Evolutionary conservation across 2,888 invertebrate species (phyloP), one percentile per base, ranked within the genome.

Genomic region (Xylocampa areola): DNA sequence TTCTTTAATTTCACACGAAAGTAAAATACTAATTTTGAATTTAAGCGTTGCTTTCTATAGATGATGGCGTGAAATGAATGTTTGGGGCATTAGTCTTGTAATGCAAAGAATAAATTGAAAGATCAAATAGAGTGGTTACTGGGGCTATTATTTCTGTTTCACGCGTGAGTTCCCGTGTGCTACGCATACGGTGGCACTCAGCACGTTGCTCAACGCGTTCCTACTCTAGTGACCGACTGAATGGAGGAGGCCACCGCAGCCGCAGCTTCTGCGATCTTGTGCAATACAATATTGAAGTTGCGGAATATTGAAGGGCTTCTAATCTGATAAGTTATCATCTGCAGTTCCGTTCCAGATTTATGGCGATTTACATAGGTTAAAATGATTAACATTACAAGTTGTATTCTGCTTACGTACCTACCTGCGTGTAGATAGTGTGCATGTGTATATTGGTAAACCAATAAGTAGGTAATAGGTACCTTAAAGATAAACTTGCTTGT

Each of bases 281-380:
- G 83, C 79, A 82, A 82, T 69, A 70, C 73, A 73, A 73, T 78
- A 79, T 81, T 75, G 71, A 76, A 59, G 73, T 81, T 80, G 81
- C 77, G 76, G n/a, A n/a, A n/a, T n/a, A n/a, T n/a, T n/a, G n/a
- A 78, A 82, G 82, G 79, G 79, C 73, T 72, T 72, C 57, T 68
- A 71, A 73, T 73, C 73, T 68, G 69, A 76, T 78, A 70, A 47
- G 76, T 76, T 76, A 77, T 76, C 68, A 69, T 65, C 60, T 71
- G 67, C 66, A 70, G 59, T 71, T 76, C 77, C 71, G 74, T 37
- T 73, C 51, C 29, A 54, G 17, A 44, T 54, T 62, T 68, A 61
- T 57, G 45, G 37, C 17, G 50, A 41, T 49, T 57, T 30, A 40
- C n/a, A 10, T 4, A 36, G 25, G 13, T 27, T 33, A 41, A 45